Conservation (phyloP, 1,140 invertebrate genomes). For the Cepaea nemoralis region DNA sequence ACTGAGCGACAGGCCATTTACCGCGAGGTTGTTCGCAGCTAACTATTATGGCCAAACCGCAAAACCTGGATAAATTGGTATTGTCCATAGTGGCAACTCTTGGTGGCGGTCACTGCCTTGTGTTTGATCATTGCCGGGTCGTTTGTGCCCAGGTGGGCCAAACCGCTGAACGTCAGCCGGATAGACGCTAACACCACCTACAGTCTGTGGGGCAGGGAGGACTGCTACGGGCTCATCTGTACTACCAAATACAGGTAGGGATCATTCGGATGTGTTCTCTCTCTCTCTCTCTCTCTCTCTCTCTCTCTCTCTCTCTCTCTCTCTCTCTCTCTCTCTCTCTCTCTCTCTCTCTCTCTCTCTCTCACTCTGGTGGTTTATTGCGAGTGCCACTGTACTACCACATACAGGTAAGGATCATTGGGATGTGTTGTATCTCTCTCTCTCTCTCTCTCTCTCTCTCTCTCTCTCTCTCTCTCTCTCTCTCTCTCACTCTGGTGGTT, state of each 20-base stretch:
- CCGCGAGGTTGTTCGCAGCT: neutral
- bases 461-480: no score
- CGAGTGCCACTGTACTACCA: no score
- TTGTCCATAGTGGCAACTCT: slow-evolving; percentile 30
- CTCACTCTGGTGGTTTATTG: no score
- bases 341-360: no score
- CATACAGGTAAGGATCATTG: no score
- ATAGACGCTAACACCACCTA: slow-evolving; percentile 10
- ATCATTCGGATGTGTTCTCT: no score
- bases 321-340: no score
- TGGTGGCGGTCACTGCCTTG: slow-evolving; percentile 21
- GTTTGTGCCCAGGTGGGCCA: slow-evolving; percentile 37
- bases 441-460: no score
- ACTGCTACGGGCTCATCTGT: slow-evolving; percentile 36
- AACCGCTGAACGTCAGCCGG: slow-evolving; percentile 12
- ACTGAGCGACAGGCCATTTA: neutral
- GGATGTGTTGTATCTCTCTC: no score
- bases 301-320: no score
- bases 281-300: no score
- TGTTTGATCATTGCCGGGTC: slow-evolving; percentile 31
- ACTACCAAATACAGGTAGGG: slow-evolving; percentile 32
- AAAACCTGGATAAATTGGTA: slow-evolving; percentile 38
- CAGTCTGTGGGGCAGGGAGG: slow-evolving; percentile 38
- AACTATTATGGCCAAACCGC: slow-evolving; percentile 32
- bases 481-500: no score